Conservation (phyloP, 2,888 invertebrate genomes). For the Tholera decimalis region DNA sequence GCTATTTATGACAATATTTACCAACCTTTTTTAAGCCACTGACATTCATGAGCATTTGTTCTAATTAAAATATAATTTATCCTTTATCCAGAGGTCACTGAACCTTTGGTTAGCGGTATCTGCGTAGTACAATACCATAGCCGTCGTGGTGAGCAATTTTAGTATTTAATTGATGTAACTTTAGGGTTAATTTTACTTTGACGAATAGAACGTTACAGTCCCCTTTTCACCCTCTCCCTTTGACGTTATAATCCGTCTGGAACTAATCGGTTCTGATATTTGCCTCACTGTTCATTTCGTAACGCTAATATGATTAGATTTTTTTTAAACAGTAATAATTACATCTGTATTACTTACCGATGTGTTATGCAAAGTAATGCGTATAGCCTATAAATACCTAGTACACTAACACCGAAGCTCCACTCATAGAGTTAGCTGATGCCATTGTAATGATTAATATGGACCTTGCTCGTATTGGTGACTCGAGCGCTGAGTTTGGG, state of each 20-base stretch:
- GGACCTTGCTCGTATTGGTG: too few relatives aligned
- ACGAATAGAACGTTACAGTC: constrained; percentile 54
- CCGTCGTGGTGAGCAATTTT: constrained; percentile 4
- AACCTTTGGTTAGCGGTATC: constrained; percentile 56
- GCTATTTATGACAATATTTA: constrained; percentile 10
- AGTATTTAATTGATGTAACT: background rate
- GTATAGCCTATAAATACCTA: too few relatives aligned
- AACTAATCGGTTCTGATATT: constrained; percentile 83
- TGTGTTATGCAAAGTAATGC: too few relatives aligned
- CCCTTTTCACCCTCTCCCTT: constrained; percentile 78
- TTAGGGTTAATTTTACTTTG: constrained; percentile 54
- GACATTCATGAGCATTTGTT: constrained; percentile 22
- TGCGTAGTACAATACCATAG: constrained; percentile 27
- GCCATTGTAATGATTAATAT: too few relatives aligned
- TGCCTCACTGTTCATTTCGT: constrained; percentile 64
- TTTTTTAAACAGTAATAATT: constrained; percentile 14
- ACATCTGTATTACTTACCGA: background rate
- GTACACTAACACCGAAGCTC: too few relatives aligned
- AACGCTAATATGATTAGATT: constrained; percentile 68
- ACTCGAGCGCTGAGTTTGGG: too few relatives aligned
- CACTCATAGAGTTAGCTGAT: too few relatives aligned
- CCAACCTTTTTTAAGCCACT: constrained; percentile 23
- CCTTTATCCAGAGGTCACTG: constrained; percentile 50
- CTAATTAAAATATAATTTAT: constrained; percentile 50
- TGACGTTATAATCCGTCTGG: constrained; percentile 83